phyloP scores from a whole-genome alignment of 2,797 vertebrate species.

The Micrastur ruficollis region DNA sequence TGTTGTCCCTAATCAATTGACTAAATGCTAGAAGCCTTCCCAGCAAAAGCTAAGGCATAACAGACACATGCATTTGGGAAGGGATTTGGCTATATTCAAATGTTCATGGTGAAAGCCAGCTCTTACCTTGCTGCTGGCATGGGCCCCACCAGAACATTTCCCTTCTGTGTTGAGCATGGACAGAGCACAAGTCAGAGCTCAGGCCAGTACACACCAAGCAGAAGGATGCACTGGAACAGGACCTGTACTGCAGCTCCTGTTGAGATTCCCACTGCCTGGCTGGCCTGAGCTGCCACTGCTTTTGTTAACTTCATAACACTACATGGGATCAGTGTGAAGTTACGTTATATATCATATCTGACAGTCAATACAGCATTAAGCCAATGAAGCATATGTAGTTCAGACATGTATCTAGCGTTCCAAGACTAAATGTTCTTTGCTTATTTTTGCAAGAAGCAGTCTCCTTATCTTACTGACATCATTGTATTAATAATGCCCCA shows the following conservation, averaged over 20 bases:
- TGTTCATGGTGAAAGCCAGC: background rate
- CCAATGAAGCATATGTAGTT: background rate
- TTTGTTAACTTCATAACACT: background rate
- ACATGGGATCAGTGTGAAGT: fast-evolving
- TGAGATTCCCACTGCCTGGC: background rate
- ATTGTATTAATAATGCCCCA: background rate
- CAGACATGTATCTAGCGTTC: background rate
- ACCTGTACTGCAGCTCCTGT: background rate
- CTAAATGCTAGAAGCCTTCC: background rate
- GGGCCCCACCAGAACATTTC: background rate
- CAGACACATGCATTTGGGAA: background rate
- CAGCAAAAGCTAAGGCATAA: background rate
- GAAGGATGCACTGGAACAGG: background rate
- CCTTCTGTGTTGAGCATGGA: background rate
- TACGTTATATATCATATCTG: background rate
- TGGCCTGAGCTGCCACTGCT: background rate
- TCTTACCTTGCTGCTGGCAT: background rate
- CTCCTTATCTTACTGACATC: background rate
- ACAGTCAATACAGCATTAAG: background rate
- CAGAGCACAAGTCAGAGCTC: background rate
- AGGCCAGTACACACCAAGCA: background rate
- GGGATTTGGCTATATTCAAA: background rate
- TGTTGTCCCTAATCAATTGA: background rate
- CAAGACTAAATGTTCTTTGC: background rate
- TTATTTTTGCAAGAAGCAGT: background rate